Conservation (phyloP, 2,113 vertebrate species). For the Bos javanicus region DNA sequence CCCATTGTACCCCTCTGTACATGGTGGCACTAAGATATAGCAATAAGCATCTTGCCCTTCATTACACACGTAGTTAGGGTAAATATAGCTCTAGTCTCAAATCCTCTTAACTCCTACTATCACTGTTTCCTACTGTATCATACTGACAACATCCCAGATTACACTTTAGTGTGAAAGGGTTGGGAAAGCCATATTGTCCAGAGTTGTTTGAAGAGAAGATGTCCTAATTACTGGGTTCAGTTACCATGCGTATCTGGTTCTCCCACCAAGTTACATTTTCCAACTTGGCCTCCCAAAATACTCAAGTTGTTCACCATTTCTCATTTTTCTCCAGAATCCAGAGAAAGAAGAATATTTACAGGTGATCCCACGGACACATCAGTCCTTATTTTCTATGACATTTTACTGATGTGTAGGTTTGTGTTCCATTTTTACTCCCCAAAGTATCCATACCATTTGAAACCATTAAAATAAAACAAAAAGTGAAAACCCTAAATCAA, state of each 20-base stretch:
- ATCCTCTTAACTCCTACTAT: neutral
- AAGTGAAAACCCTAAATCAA: neutral
- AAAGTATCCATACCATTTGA: neutral
- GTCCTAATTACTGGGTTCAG: neutral
- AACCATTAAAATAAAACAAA: neutral
- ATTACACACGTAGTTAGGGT: neutral
- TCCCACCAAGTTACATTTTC: neutral
- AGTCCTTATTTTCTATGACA: neutral
- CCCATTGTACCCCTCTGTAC: too few species aligned
- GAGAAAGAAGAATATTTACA: neutral
- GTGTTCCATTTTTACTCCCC: neutral
- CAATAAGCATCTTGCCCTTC: neutral
- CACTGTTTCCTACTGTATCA: neutral
- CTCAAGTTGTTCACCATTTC: neutral
- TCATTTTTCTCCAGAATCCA: neutral
- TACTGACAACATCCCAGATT: neutral
- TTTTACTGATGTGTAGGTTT: neutral
- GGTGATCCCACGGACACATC: neutral
- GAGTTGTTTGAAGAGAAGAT: neutral
- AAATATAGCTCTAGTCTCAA: neutral
- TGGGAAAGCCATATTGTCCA: neutral
- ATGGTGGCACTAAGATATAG: neutral
- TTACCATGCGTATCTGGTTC: neutral
- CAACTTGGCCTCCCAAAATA: neutral
- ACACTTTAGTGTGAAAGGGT: neutral